These are phyloP conservation scores for Andrena praecox DNA, from an alignment of 2,888 invertebrate genomes.

Conservation along the genomic window DNA sequence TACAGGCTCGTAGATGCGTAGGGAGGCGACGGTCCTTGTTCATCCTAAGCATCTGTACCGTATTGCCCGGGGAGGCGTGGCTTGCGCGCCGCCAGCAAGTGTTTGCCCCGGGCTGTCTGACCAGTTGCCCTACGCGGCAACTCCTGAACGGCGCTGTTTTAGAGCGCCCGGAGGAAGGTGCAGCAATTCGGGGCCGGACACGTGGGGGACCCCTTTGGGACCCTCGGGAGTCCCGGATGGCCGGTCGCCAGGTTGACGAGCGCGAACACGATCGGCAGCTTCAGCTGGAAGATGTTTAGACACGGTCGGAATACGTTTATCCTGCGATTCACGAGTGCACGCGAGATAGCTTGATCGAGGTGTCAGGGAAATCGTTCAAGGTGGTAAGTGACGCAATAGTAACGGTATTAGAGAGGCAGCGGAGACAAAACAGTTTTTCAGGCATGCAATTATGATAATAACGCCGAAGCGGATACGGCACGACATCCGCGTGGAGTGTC, in stretches of 20 bases:
- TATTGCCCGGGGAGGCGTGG: too few relatives aligned
- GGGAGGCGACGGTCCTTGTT: too few relatives aligned
- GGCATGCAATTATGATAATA: background rate
- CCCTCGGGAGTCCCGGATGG: constrained; percentile 86
- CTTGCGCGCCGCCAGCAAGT: too few relatives aligned
- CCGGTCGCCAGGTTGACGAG: constrained; percentile 78
- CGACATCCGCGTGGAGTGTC: constrained; percentile 17
- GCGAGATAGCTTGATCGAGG: background rate
- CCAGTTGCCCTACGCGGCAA: too few relatives aligned
- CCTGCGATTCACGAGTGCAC: background rate
- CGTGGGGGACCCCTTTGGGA: constrained; percentile 86
- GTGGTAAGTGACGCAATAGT: background rate
- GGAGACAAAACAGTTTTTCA: background rate
- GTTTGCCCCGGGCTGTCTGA: too few relatives aligned
- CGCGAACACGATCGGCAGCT: constrained; percentile 44
- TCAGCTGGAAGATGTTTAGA: constrained; percentile 70
- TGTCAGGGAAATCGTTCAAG: background rate
- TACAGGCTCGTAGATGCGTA: too few relatives aligned
- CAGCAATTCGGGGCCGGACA: constrained; percentile 71
- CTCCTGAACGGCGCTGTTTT: too few relatives aligned
- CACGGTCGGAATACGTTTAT: background rate
- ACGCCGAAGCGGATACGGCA: constrained; percentile 20
- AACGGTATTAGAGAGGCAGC: background rate
- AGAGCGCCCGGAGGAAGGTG: constrained; percentile 47
- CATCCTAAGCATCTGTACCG: too few relatives aligned